phyloP scores from a whole-genome alignment of 2,113 vertebrate species.

The Cynopterus brachyotis region DNA sequence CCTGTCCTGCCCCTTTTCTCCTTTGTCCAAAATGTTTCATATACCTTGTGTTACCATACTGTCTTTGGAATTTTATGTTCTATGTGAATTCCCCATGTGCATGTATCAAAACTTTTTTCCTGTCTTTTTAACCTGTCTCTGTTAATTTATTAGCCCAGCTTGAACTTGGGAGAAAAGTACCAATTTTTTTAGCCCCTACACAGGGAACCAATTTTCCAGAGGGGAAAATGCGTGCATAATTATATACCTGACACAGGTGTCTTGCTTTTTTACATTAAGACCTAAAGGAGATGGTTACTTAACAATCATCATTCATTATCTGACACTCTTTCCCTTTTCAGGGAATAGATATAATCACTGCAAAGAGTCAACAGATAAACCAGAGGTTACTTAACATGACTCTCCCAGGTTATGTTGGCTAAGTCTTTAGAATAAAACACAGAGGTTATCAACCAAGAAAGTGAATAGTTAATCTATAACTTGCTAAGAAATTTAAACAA shows the following conservation, averaged over 20 bases:
- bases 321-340: constrained; percentile 24
- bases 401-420: background rate
- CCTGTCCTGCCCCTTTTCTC: too few relatives aligned
- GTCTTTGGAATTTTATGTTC: too few relatives aligned
- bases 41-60: too few relatives aligned
- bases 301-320: background rate
- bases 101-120: too few relatives aligned
- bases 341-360: background rate
- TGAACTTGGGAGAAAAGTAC: too few relatives aligned
- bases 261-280: background rate
- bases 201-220: background rate
- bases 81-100: too few relatives aligned
- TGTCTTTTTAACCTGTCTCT: too few relatives aligned
- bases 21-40: too few relatives aligned
- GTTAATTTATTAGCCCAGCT: too few relatives aligned
- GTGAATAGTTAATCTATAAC: background rate
- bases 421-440: background rate
- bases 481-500: background rate
- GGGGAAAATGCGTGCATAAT: background rate
- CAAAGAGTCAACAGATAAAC: background rate
- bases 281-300: background rate
- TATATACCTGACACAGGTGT: background rate
- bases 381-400: background rate
- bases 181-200: too few relatives aligned
- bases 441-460: background rate